Base-by-base conservation (phyloP, 2,888 invertebrate species). In the Patella depressa region DNA sequence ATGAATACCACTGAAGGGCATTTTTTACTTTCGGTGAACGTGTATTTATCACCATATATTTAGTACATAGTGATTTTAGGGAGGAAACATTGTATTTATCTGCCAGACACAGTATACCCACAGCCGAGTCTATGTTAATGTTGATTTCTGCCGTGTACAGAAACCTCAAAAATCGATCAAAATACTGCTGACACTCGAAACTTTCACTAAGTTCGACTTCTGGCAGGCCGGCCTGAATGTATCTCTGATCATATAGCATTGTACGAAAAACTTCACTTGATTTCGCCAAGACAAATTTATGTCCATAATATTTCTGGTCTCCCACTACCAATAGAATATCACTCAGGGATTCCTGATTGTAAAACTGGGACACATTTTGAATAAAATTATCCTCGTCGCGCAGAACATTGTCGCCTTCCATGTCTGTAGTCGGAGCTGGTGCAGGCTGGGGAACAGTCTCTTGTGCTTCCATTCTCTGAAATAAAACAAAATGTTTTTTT, bases 61-160 rank as follows among this genome's bases (percentile, higher is more conserved):
- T 80, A 1, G 87, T 86, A 78, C 90, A 90, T 57, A 91, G 83
- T 5, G 82, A 78, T 79, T 91, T 91, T 72, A 92, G 82, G 7
- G 92, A 90, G 15, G 81, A 80, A 14, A 92, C 91, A 74, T 90
- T 87, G 83, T 92, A 92, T 80, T 92, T 92, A 81, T 91, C 92
- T 0, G 92, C 91, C 57, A 92, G 83, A 81, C 91, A 91, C 54
- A 92, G 83, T 75, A 91, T 88, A 1, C 91, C 91, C 0, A 91
- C 88, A 15, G 90, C 90, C 24, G 88, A 87, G 9, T 88, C 86
- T 34, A 84, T 85, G 53, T 85, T 87, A 65, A 91, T 87, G n/a
- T 81, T 80, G 1, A 91, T 86, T 80, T 90, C 89, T 5, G 90
- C 91, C 4, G 91, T 90, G 85, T 92, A 92, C 70, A 92, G 83